Conservation (phyloP, 53 echinoderm and acorn worm genomes). For the Echinometra lucunter region DNA sequence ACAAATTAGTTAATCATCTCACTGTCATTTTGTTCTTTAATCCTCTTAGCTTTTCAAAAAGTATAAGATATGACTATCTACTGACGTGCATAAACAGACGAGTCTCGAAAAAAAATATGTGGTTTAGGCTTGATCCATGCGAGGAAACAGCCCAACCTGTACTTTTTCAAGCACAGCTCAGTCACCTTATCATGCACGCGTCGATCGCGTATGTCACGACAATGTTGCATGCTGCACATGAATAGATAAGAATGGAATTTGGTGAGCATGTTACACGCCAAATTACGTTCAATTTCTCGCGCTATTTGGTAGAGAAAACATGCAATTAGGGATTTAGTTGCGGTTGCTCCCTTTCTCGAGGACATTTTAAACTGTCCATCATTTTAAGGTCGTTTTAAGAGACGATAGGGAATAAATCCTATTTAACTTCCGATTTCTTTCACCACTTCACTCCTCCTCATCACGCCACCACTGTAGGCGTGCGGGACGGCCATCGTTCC, state of each 20-base stretch:
- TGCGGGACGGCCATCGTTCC: neutral
- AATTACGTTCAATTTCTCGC: constrained; percentile 23
- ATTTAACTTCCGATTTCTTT: neutral
- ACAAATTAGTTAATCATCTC: too few relatives aligned
- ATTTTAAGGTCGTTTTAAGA: neutral
- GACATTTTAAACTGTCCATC: neutral
- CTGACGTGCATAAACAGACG: too few relatives aligned
- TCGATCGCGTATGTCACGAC: constrained; percentile 8
- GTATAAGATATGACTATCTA: too few relatives aligned
- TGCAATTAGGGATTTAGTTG: constrained; percentile 8
- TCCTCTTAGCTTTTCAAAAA: too few relatives aligned
- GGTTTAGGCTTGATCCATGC: neutral
- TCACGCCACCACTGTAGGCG: constrained; percentile 16
- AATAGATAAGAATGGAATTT: constrained; percentile 32
- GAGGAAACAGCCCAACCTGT: neutral
- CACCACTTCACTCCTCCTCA: constrained; percentile 1
- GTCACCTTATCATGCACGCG: neutral
- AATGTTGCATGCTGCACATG: constrained; percentile 24
- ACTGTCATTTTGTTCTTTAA: too few relatives aligned
- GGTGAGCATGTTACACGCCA: constrained; percentile 1
- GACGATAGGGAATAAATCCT: neutral
- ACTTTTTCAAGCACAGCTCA: neutral
- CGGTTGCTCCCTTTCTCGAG: neutral
- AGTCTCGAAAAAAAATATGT: too few relatives aligned
- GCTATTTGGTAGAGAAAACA: constrained; percentile 48